Evolutionary conservation across 2,888 invertebrate species (phyloP), one percentile per base, ranked within the genome.

Genomic region (Andrena praecox): DNA sequence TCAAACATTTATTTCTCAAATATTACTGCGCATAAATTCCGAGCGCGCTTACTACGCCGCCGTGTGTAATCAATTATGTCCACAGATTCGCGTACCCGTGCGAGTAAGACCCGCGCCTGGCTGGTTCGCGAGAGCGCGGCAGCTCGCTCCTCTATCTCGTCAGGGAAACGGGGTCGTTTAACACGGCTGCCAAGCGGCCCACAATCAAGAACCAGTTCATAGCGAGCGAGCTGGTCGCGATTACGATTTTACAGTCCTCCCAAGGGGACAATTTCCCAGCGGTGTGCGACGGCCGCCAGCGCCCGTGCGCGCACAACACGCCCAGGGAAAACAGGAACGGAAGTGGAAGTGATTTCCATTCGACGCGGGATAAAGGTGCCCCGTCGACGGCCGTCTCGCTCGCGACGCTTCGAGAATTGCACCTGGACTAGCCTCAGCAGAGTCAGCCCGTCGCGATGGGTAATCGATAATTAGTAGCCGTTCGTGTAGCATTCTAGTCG

Each of bases 401-500:
- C 48, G 33, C 64, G 60, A 67, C 52, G 52, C 77, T 67, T 33
- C 12, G 70, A 64, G 64, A 35, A 79, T 80, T 80, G 42, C 80
- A 70, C 64, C 59, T 66, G 80, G 60, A 29, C 60, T 62, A 71
- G 52, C 31, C 24, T 31, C 31, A 24, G 8, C 35, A 16, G 33
- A 31, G 31, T n/a, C 24, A 42, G n/a, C 42, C 67, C n/a, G 35
- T 42, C 6, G n/a, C 70, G 42, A 79, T 80, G 20, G 80, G 50
- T 80, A 79, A 79, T 80, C 80, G 80, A 80, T 80, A 80, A 80
- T 80, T 80, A 80, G 60, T 60, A 52, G 64, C 7, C 10, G 12
- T 60, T 80, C 59, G 48, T 52, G 42, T 12, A 16, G 16, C 16
- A 42, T 42, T 42, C 42, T 42, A 16, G 42, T 12, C 42, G 1